Percentiles rank a stretch among this genome's conserved stretches.
phyloP scores from a whole-genome alignment of 1,140 invertebrate genomes.

The Pseudomyrmex flavicornis region DNA sequence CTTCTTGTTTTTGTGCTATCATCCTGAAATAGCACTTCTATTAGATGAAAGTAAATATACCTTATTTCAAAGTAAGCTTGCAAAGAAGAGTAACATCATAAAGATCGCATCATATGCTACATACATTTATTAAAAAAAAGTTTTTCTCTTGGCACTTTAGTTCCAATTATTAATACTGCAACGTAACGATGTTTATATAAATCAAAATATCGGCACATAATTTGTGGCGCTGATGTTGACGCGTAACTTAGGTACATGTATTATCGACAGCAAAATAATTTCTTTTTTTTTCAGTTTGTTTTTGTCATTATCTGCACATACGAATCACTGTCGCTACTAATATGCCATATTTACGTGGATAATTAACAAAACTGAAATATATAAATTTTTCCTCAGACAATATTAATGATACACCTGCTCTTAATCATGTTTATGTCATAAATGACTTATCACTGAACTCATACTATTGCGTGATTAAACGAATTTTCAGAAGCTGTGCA shows the following conservation, averaged over 20 bases:
- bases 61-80: slow-evolving; percentile 23
- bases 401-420: slow-evolving; percentile 44
- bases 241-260: background rate
- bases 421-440: slow-evolving; percentile 38
- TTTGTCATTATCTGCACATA: background rate
- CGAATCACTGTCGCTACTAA: background rate
- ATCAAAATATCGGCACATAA: slow-evolving; percentile 5
- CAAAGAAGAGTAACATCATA: slow-evolving; percentile 19
- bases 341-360: slow-evolving; percentile 13
- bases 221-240: background rate
- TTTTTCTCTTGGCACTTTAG: background rate
- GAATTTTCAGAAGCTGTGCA: slow-evolving; percentile 42
- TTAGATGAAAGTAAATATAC: slow-evolving; percentile 27
- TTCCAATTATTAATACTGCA: slow-evolving; percentile 18
- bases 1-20: background rate
- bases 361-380: slow-evolving; percentile 22
- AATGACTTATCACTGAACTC: slow-evolving; percentile 27
- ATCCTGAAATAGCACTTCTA: slow-evolving; percentile 6
- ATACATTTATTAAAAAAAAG: background rate
- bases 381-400: slow-evolving; percentile 30
- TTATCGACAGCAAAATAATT: background rate
- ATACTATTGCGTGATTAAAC: slow-evolving; percentile 40
- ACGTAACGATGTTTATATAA: background rate
- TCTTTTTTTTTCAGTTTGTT: background rate
- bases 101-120: background rate